These are phyloP conservation scores for Ariopsis seemanni DNA, from an alignment of 2,113 vertebrate genomes.

Conservation along the genomic window DNA sequence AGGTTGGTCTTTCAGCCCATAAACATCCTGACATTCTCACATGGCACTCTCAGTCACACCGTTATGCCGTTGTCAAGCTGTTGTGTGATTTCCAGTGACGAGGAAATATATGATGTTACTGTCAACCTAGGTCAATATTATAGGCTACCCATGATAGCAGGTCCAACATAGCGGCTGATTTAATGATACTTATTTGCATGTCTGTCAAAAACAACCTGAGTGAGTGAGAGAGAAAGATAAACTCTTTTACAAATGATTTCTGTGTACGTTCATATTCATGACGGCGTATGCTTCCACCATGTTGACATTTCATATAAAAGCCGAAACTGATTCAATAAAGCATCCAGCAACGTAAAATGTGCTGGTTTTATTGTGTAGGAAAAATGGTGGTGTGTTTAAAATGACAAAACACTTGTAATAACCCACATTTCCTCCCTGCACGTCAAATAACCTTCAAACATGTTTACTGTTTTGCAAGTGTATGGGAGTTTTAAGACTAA, in stretches of 20 bases:
- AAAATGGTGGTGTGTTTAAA: neutral
- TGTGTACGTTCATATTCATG: neutral
- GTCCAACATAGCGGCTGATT: neutral
- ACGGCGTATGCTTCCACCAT: neutral
- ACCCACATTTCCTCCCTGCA: neutral
- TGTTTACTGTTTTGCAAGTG: neutral
- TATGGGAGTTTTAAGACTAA: neutral
- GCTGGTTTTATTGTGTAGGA: neutral
- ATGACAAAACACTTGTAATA: neutral
- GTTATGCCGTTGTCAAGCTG: neutral
- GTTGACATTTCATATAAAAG: neutral
- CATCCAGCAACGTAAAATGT: neutral
- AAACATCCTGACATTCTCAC: slow-evolving; percentile 26
- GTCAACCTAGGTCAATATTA: neutral
- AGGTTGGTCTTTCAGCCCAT: neutral
- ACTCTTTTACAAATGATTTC: too few species aligned
- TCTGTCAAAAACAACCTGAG: neutral
- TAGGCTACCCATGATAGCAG: neutral
- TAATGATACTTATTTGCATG: neutral
- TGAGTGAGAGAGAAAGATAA: neutral
- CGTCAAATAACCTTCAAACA: neutral
- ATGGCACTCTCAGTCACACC: neutral
- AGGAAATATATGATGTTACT: slow-evolving; percentile 18
- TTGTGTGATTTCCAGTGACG: slow-evolving; percentile 6
- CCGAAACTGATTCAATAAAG: neutral